Base-by-base conservation (phyloP, 2,888 invertebrate genomes). In the Mamestra brassicae region DNA sequence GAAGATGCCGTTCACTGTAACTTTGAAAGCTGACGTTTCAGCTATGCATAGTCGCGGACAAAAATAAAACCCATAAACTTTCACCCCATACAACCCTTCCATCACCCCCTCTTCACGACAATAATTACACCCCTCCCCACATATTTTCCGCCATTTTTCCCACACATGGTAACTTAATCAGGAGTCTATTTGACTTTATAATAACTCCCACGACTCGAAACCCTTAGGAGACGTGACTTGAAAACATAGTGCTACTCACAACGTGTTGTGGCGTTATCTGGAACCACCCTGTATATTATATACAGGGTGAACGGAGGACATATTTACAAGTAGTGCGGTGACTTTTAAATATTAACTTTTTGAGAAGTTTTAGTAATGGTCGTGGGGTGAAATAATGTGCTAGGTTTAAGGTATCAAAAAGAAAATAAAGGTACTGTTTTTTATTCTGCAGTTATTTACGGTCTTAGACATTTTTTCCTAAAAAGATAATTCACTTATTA, bases 171-270 rank as follows among this genome's bases (percentile, higher is more conserved):
- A 84, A 77, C 78, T 72, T 82, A 74, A 78, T 82, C 78, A 67
- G 72, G 36, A 78, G 71, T 84, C 70, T 68, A 85, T 85, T 82
- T 84, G 84, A 85, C 86, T 86, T 84, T 86, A 78, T 85, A 85
- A 85, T 85, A 80, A 58, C 75, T 76, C 50, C 47, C 52, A 60
- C 57, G 76, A 64, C 71, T 75, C 63, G n/a, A 68, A 73, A 76
- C 84, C 85, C 76, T 82, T 68, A 63, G 45, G 1, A 61, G 10
- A 85, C 86, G 85, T 85, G 86, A 85, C 77, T 50, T 6, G 86
- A 71, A 84, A 70, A 26, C 78, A n/a, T 72, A 83, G 70, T 61
- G 62, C 55, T 61, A 57, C 69, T 81, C 63, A 65, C 57, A 62
- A 17, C 47, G 71, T 62, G 78, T 62, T 63, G 68, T 71, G 68